Conservation (phyloP, 2,797 vertebrate genomes). For the Hafferia zeledoni region DNA sequence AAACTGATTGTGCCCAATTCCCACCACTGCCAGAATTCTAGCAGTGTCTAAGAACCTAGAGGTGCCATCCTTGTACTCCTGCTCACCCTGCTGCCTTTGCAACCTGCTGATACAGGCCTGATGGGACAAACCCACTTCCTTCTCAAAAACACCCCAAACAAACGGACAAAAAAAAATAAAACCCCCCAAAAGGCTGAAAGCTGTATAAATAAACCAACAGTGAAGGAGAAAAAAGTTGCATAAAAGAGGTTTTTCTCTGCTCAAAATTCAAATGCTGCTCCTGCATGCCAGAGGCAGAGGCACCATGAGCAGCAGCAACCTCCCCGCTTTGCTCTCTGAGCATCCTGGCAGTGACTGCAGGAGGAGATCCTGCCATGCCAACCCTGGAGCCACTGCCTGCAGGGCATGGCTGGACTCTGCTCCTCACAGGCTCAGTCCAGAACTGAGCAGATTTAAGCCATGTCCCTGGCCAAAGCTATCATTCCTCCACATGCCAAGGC, state of each 20-base stretch:
- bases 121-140: neutral
- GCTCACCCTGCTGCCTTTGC: neutral
- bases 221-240: neutral
- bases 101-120: neutral
- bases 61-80: neutral
- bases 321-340: neutral
- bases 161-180: neutral
- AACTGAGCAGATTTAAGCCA: neutral
- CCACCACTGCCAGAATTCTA: neutral
- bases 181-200: neutral
- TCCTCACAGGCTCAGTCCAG: neutral
- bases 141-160: neutral
- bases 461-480: neutral
- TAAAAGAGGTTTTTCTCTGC: neutral
- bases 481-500: neutral
- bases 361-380: neutral
- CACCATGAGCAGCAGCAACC: fast-evolving
- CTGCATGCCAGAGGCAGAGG: neutral
- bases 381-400: neutral
- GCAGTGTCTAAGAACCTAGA: neutral
- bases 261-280: neutral
- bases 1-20: neutral
- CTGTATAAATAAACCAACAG: neutral
- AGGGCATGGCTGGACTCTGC: neutral
- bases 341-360: neutral